Base-by-base conservation (phyloP, 2,888 invertebrate species). In the Macrophya annulata region DNA sequence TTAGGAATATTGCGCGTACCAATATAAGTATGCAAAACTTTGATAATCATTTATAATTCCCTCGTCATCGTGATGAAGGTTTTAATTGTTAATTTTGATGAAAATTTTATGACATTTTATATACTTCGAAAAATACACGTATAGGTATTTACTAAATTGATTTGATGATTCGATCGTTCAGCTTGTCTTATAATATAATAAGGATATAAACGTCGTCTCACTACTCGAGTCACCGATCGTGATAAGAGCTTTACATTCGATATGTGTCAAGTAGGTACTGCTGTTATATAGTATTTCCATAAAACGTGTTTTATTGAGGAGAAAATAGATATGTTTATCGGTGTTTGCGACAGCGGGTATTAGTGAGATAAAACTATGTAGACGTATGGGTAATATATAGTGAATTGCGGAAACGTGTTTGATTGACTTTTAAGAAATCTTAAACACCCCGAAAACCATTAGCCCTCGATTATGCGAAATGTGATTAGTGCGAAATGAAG, bases 251-350 rank as follows among this genome's bases (percentile, higher is more conserved):
- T 89, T 88, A 88, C 87, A 84, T 86, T 87, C 88, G 76, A 72
- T 62, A 88, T 89, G 87, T 86, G 87, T 88, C 51, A 51, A 72
- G 71, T 31, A 31, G 31, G 31, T 31, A 3, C 1, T 85, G 31
- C 1, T 85, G 84, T 87, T 88, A 89, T 89, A 90, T 48, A 90
- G 89, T 88, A 89, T 90, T 89, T 88, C 88, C 88, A 90, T 91
- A 89, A 90, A 91, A 90, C 86, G 87, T 88, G 88, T 86, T 90
- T 89, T 89, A 90, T 87, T 88, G 86, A 87, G 86, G 84, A 86
- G 86, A 84, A 62, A 62, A 62, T 62, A 25, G 21, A 62, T 25
- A 25, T 12, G 62, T 62, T 62, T 62, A 62, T 62, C 62, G 62
- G 21, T 21, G 25, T 62, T 62, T 25, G 62, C 62, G 62, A 62